These are phyloP conservation scores for Rattus norvegicus DNA, from an alignment of 2,113 vertebrate genomes.

Conservation along the genomic window GRCr8 NC_086026.1:68885501-68886000, in stretches of 20 bases:
- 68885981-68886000: not conserved
- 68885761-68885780: too few relatives aligned
- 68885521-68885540: not conserved
- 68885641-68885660: not conserved
- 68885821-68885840: too few relatives aligned
- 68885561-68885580: constrained; percentile 27
- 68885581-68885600: not conserved
- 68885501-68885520: not conserved
- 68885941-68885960: not conserved
- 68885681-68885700: not conserved
- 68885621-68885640: not conserved
- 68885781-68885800: too few relatives aligned
- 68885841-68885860: constrained; percentile 28
- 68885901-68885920: not conserved
- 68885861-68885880: constrained; percentile 37
- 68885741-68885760: too few relatives aligned
- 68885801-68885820: too few relatives aligned
- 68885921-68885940: constrained; percentile 2
- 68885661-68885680: not conserved
- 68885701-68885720: not conserved
- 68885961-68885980: not conserved
- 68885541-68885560: not conserved
- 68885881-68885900: constrained; percentile 36
- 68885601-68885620: not conserved
- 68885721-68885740: constrained; percentile 39